Percentiles rank a stretch among this genome's conserved stretches.
Evolutionary conservation across 2,797 vertebrate genomes (phyloP).

Genomic region (Helicolenus hilgendorfi): DNA sequence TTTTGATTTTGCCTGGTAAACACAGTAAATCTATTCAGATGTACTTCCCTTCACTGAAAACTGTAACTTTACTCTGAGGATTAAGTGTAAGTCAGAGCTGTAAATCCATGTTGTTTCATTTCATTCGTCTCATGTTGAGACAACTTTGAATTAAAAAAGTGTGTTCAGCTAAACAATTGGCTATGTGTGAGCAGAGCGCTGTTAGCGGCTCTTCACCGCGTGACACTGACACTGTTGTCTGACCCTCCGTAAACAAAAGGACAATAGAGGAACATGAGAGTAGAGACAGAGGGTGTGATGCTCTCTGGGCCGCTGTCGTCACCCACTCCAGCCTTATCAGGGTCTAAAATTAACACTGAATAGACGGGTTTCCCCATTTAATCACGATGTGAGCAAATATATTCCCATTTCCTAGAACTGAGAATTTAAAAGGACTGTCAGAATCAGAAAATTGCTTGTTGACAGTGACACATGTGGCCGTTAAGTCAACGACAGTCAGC

Average conservation of each 20-base stretch:
- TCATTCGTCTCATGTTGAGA: conserved; percentile 7
- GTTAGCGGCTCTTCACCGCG: conserved; percentile 16
- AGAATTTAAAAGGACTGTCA: neutral
- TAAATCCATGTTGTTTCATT: conserved; percentile 31
- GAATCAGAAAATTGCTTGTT: no score
- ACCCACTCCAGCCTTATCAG: neutral
- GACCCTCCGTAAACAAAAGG: conserved; percentile 59
- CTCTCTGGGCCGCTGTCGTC: neutral
- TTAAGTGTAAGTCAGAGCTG: conserved; percentile 21
- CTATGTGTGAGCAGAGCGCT: conserved; percentile 31
- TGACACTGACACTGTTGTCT: conserved; percentile 58
- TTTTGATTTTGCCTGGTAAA: conserved; percentile 8
- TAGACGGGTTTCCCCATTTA: neutral
- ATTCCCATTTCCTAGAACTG: neutral
- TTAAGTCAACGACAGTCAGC: no score
- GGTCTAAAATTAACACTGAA: neutral
- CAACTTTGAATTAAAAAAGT: conserved; percentile 10
- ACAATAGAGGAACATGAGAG: conserved; percentile 45
- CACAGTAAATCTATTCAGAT: conserved; percentile 12
- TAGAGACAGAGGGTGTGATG: conserved; percentile 40
- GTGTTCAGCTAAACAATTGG: conserved; percentile 31
- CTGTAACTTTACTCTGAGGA: conserved; percentile 5
- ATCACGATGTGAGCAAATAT: neutral
- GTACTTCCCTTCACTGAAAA: conserved; percentile 3
- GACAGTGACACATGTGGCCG: no score